Evolutionary conservation across 2,888 invertebrate genomes (phyloP), one percentile per base, ranked within the genome.

Genomic region (Amphipoea oculea): DNA sequence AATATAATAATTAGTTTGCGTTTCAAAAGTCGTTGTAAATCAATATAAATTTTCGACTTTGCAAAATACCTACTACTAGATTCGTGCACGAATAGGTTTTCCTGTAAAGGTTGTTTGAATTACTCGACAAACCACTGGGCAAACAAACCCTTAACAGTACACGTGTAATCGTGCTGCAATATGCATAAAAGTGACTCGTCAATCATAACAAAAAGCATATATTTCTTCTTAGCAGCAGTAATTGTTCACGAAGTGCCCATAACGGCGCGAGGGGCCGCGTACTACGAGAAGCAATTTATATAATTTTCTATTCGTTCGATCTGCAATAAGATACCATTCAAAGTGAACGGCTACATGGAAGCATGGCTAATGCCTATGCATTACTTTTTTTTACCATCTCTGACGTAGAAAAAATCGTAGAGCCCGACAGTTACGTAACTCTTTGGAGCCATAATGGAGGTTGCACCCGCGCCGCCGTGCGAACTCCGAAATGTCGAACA

Each of bases 251-350:
- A 93, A 87, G 89, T 88, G 85, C 78, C 90, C 91, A 91, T 91
- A 92, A 92, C 88, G 87, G 88, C 82, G 83, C 82, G 83, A 88
- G 89, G 85, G 88, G 86, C 84, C 82, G 93, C 92, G 93, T 93
- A 94, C 92, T 92, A 91, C 94, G 91, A 93, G 93, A 92, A 94
- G 94, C 94, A 94, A 95, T 94, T 95, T 94, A 94, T 94, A 93
- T 94, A 94, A 94, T 95, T 94, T 94, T 93, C 93, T 94, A 94
- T 94, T 93, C 93, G 92, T 91, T 92, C 92, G 93, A 94, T 94
- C 90, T 67, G 91, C 92, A 92, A 92, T 92, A 89, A 93, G 94
- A 94, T 94, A 94, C 90, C 89, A 93, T 93, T 92, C 92, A 93
- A 94, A 93, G 94, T 93, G 93, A 94, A 92, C 91, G 93, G 92